Evolutionary conservation across 2,888 invertebrate species (phyloP).

Genomic region (Globia sparganii): DNA sequence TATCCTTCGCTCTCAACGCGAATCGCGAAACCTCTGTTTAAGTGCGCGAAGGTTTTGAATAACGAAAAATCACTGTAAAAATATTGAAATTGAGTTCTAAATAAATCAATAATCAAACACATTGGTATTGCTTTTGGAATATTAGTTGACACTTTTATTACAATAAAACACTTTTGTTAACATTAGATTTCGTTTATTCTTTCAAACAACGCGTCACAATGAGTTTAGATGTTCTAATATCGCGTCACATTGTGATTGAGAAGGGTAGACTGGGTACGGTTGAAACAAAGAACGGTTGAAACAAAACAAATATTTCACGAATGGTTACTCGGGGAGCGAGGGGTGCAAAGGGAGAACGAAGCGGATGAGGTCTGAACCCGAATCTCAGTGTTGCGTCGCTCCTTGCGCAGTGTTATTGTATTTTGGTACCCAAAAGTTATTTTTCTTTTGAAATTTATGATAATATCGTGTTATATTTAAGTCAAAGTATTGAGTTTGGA

Average conservation of each 20-base stretch:
- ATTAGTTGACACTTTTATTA: neutral
- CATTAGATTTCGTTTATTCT: slow-evolving; percentile 31
- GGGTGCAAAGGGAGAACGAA: too few relatives aligned
- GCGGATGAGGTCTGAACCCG: too few relatives aligned
- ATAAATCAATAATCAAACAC: neutral
- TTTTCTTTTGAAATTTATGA: too few relatives aligned
- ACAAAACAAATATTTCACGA: too few relatives aligned
- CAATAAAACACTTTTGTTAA: slow-evolving; percentile 30
- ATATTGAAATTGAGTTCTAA: neutral
- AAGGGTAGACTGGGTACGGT: too few relatives aligned
- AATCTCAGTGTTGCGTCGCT: too few relatives aligned
- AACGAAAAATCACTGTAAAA: neutral
- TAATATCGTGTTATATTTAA: too few relatives aligned
- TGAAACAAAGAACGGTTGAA: too few relatives aligned
- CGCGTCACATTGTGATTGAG: neutral
- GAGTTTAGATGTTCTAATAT: neutral
- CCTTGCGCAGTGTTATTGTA: too few relatives aligned
- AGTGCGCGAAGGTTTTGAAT: neutral
- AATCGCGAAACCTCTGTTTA: neutral
- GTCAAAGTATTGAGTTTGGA: too few relatives aligned
- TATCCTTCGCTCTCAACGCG: neutral
- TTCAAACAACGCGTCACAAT: neutral
- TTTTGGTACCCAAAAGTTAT: too few relatives aligned
- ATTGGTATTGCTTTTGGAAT: slow-evolving; percentile 3
- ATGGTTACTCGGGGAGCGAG: too few relatives aligned